Conservation (phyloP, 2,113 vertebrate species). For the Prionailurus viverrinus region DNA sequence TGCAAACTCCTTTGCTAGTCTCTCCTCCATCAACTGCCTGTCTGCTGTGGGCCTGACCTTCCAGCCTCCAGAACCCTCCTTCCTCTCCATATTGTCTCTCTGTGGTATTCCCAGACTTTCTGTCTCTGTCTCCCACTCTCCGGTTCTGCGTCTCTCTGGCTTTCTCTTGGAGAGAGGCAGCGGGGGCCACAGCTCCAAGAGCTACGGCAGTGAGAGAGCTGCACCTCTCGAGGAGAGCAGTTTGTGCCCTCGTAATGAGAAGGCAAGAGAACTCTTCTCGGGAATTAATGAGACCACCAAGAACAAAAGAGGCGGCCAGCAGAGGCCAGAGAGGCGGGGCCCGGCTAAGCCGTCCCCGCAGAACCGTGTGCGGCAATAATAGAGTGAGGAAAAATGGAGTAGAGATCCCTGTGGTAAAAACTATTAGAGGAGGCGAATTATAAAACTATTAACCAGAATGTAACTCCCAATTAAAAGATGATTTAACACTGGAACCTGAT, state of each 20-base stretch:
- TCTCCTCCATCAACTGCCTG: not conserved
- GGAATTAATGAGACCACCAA: slow-evolving; percentile 91
- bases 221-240: slow-evolving; percentile 80
- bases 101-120: not conserved
- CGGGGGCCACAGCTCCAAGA: not conserved
- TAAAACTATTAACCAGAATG: slow-evolving; percentile 99
- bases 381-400: slow-evolving; percentile 95
- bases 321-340: slow-evolving; percentile 86
- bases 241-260: slow-evolving; percentile 85
- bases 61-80: not conserved
- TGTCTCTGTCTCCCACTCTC: not conserved
- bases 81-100: not conserved
- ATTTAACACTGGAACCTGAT: slow-evolving; percentile 99
- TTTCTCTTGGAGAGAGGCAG: not conserved
- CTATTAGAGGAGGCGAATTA: slow-evolving; percentile 99
- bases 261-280: slow-evolving; percentile 84
- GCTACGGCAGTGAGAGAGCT: slow-evolving; percentile 78
- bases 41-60: not conserved
- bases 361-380: slow-evolving; percentile 89
- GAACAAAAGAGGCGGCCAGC: slow-evolving; percentile 85
- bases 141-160: not conserved
- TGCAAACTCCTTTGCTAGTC: not conserved
- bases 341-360: slow-evolving; percentile 84
- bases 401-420: slow-evolving; percentile 97
- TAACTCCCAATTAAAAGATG: slow-evolving; percentile 99